A percentile compares a stretch with the other conserved stretches of the same genome.
These are phyloP conservation scores for Apis cerana DNA, from an alignment of 1,140 invertebrate species.

Conservation along the genomic window DNA sequence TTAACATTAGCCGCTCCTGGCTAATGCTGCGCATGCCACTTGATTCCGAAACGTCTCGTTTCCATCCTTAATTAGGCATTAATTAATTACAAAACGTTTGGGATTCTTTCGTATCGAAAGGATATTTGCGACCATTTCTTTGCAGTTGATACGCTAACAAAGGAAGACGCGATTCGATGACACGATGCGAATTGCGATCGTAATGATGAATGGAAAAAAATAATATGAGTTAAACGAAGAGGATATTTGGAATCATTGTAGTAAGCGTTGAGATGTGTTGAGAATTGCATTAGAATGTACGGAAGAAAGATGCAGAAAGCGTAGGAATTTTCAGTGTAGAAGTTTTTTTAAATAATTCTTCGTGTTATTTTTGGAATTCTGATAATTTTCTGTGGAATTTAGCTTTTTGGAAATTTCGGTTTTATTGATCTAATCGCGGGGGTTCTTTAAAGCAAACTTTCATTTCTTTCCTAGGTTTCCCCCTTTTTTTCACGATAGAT, in stretches of 20 bases:
- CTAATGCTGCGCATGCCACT: slow-evolving; percentile 23
- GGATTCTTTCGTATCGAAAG: background rate
- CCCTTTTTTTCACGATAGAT: background rate
- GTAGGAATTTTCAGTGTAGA: too few relatives aligned
- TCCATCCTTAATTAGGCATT: slow-evolving; percentile 43
- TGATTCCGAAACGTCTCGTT: slow-evolving; percentile 34
- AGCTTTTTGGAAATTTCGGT: too few relatives aligned
- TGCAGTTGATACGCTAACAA: too few relatives aligned
- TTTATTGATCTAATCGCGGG: background rate
- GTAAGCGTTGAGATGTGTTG: too few relatives aligned
- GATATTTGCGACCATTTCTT: background rate
- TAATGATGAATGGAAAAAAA: background rate
- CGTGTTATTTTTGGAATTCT: background rate
- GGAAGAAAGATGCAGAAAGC: too few relatives aligned
- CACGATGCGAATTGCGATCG: background rate
- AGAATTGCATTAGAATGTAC: too few relatives aligned
- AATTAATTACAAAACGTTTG: slow-evolving; percentile 35
- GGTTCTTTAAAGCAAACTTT: background rate
- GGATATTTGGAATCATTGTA: too few relatives aligned
- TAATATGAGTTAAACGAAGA: too few relatives aligned
- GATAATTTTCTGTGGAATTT: background rate
- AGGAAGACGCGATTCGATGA: background rate
- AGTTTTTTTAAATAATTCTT: too few relatives aligned
- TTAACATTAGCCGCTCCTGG: slow-evolving; percentile 6
- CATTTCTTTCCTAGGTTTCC: background rate